Evolutionary conservation across 2,113 vertebrate species (phyloP).

Genomic region (Mystacornis crossleyi): DNA sequence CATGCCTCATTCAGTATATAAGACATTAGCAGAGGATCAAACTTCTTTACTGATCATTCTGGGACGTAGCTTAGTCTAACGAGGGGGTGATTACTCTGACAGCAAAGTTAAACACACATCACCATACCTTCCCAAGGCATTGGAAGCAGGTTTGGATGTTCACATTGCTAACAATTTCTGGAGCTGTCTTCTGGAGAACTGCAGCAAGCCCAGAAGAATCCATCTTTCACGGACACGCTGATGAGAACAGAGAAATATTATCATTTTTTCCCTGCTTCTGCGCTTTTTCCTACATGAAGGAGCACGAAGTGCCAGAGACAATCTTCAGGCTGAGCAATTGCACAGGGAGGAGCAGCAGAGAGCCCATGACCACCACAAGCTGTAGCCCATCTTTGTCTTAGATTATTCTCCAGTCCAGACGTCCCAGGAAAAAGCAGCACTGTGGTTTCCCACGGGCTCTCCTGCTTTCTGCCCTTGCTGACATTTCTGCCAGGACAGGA

Average conservation of each 20-base stretch:
- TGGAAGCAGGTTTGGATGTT: neutral
- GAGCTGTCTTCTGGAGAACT: neutral
- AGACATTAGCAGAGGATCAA: neutral
- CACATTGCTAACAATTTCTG: neutral
- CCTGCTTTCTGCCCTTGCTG: neutral
- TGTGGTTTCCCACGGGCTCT: neutral
- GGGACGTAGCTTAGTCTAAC: neutral
- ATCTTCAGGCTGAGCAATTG: rapidly evolving
- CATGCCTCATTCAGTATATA: neutral
- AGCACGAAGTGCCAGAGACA: neutral
- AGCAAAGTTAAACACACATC: neutral
- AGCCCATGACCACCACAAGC: neutral
- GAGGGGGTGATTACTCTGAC: neutral
- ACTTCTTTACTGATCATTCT: neutral
- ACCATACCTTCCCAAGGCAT: rapidly evolving
- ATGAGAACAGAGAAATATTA: neutral
- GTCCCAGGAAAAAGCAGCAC: neutral
- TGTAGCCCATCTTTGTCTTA: neutral
- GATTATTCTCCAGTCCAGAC: neutral
- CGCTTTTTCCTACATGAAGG: neutral
- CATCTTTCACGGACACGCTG: rapidly evolving
- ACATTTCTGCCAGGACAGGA: neutral
- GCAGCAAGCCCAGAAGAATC: neutral
- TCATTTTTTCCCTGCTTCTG: neutral
- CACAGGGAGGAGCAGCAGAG: neutral